Conservation (phyloP, 2,113 vertebrate species). For the Siniperca knerii region DNA sequence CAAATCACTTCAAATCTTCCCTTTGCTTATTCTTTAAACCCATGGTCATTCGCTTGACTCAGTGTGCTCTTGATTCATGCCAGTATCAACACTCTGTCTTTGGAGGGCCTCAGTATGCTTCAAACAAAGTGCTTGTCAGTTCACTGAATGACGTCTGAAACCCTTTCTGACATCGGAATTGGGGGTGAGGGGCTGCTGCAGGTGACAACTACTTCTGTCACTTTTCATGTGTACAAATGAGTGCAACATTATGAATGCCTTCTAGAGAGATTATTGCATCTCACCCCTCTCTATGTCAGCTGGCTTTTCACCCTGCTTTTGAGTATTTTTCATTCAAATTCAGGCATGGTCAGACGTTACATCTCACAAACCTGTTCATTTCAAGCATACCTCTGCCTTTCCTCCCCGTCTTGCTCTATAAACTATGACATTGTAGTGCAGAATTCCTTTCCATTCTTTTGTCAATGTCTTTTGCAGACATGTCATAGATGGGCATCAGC, state of each 20-base stretch:
- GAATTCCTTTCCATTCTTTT: neutral
- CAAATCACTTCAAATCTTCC: neutral
- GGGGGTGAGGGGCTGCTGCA: too few species aligned
- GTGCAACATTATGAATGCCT: neutral
- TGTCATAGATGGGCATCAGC: neutral
- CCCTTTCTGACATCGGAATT: neutral
- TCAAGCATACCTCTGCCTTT: neutral
- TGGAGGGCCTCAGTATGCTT: neutral
- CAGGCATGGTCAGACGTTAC: neutral
- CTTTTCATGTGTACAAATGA: neutral
- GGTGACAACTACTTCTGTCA: neutral
- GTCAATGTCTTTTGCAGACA: conserved; percentile 21
- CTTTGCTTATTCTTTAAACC: conserved; percentile 1
- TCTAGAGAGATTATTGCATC: neutral
- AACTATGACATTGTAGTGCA: neutral
- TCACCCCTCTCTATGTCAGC: neutral
- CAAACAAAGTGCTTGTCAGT: neutral
- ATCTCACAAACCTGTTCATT: neutral
- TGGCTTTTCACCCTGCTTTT: neutral
- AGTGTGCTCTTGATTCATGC: neutral
- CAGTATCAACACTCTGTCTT: conserved; percentile 2
- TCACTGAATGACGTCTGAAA: neutral
- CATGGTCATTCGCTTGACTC: neutral
- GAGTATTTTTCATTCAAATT: neutral
- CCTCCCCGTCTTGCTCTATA: neutral